Percentiles rank a stretch among this genome's conserved stretches.
phyloP scores from a whole-genome alignment of 2,797 vertebrate species.

The Scarus forsteni region DNA sequence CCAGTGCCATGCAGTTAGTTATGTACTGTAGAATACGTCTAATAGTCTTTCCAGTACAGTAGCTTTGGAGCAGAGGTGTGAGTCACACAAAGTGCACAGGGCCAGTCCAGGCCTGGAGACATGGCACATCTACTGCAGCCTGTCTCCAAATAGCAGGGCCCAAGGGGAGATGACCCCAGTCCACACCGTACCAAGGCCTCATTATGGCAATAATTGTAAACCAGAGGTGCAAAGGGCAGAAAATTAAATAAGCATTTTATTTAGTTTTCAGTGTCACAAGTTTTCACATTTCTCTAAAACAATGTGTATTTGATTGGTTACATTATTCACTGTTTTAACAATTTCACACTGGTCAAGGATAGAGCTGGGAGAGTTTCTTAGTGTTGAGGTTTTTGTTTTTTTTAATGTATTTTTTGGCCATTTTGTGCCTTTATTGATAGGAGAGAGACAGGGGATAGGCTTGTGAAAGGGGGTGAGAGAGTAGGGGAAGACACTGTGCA shows the following conservation, averaged over 20 bases:
- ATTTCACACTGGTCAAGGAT: too few relatives aligned
- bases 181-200: conserved; percentile 35
- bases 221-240: conserved; percentile 27
- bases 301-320: too few relatives aligned
- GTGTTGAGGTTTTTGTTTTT: too few relatives aligned
- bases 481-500: too few relatives aligned
- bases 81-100: conserved; percentile 54
- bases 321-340: too few relatives aligned
- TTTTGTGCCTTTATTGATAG: too few relatives aligned
- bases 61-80: conserved; percentile 56
- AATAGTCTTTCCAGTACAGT: conserved; percentile 60
- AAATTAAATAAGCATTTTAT: not conserved
- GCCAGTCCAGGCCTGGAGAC: conserved; percentile 44
- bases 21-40: conserved; percentile 32
- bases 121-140: conserved; percentile 54
- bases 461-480: too few relatives aligned
- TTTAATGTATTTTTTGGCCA: too few relatives aligned
- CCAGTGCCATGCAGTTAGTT: conserved; percentile 20
- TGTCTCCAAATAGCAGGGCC: conserved; percentile 67
- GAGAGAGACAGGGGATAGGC: too few relatives aligned
- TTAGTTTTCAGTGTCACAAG: too few relatives aligned
- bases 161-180: conserved; percentile 51
- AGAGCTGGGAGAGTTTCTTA: too few relatives aligned
- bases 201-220: conserved; percentile 38
- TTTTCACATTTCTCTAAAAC: too few relatives aligned